Conservation (phyloP, 2,113 vertebrate genomes). For the Zosterops japonicus region DNA sequence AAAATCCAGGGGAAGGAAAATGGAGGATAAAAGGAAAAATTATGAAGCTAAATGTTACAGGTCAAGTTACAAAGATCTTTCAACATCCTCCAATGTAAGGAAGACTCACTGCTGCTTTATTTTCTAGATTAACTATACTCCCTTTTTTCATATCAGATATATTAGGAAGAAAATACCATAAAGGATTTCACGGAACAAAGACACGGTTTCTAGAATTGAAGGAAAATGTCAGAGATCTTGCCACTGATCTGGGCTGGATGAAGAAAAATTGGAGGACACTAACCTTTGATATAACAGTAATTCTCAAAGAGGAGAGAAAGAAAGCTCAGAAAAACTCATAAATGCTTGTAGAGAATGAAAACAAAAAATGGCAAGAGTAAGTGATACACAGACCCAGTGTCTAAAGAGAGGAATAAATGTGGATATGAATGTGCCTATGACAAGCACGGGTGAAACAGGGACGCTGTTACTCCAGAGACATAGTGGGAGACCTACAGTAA, state of each 20-base stretch:
- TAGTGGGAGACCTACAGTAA: background rate
- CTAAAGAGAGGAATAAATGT: background rate
- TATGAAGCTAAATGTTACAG: background rate
- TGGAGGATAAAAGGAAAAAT: background rate
- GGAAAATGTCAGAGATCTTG: background rate
- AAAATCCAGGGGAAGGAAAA: background rate
- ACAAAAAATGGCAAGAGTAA: background rate
- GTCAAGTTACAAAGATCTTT: background rate
- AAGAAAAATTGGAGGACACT: background rate
- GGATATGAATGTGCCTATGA: background rate
- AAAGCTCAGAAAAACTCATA: background rate
- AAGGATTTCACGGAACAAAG: background rate
- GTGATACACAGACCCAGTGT: background rate
- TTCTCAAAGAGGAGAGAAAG: background rate
- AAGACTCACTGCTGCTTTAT: background rate
- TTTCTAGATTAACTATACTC: background rate
- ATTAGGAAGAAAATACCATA: background rate
- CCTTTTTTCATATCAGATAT: background rate
- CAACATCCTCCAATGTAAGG: accelerated
- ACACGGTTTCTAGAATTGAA: background rate
- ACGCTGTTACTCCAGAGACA: background rate
- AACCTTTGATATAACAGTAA: background rate
- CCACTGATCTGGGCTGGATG: background rate
- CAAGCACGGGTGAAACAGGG: background rate
- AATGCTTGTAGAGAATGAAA: background rate